Evolutionary conservation across 2,113 vertebrate genomes (phyloP).

Genomic region (Malurus cyaneus): DNA sequence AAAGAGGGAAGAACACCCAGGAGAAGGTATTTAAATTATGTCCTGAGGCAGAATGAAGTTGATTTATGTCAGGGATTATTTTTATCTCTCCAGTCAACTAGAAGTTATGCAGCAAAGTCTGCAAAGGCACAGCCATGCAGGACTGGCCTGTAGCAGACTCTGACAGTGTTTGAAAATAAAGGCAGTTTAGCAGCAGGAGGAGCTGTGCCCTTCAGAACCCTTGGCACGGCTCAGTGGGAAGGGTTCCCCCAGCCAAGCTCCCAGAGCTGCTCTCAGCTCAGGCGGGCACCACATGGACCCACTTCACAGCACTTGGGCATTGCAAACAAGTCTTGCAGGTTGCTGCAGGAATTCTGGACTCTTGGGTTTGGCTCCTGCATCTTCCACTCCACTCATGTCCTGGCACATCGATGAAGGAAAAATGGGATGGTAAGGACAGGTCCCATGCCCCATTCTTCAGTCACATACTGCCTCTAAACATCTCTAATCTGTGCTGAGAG

Average conservation of each 20-base stretch:
- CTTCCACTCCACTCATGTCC: background rate
- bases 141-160: background rate
- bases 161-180: accelerated
- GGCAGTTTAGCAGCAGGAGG: background rate
- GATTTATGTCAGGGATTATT: slow-evolving; percentile 59
- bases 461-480: background rate
- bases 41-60: slow-evolving; percentile 31
- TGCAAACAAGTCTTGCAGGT: accelerated
- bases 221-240: accelerated
- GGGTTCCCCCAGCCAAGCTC: background rate
- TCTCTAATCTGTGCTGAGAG: background rate
- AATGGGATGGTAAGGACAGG: background rate
- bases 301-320: background rate
- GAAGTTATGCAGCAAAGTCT: background rate
- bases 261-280: background rate
- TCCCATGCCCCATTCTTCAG: background rate
- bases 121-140: background rate
- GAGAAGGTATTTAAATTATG: slow-evolving; percentile 38
- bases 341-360: background rate
- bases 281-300: background rate
- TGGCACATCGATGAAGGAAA: accelerated
- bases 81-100: slow-evolving; percentile 43
- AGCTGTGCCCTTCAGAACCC: background rate
- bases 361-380: background rate
- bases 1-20: slow-evolving; percentile 10